Evolutionary conservation across 2,888 invertebrate genomes (phyloP).

Genomic region (Philaethria dido): DNA sequence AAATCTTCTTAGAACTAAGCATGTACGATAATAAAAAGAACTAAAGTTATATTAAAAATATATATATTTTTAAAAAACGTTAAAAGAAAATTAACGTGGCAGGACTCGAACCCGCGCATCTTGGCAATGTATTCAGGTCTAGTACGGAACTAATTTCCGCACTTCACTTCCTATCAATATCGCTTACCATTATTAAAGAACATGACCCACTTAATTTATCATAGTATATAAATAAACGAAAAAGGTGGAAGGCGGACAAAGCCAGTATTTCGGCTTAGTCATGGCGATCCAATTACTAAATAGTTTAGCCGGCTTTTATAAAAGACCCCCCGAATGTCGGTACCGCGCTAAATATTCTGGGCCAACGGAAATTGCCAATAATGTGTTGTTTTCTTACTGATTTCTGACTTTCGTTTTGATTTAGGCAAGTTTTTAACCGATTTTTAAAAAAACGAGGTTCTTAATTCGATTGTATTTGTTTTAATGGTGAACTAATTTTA

Average conservation of each 20-base stretch:
- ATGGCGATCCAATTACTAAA: constrained; percentile 46
- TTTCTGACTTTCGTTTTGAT: constrained; percentile 10
- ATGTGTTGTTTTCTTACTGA: constrained; percentile 32
- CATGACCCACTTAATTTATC: constrained; percentile 26
- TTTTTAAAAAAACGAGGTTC: no score
- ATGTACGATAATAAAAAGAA: no score
- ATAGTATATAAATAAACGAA: constrained; percentile 31
- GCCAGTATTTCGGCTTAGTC: constrained; percentile 42
- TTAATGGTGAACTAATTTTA: no score
- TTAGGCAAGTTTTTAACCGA: not conserved
- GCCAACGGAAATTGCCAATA: constrained; percentile 40
- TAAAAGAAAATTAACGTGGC: no score
- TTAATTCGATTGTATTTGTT: no score
- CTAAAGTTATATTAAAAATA: no score
- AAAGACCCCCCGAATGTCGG: constrained; percentile 31
- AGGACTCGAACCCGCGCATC: no score
- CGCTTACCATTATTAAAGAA: not conserved
- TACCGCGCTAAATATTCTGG: constrained; percentile 39
- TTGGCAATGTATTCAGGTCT: no score
- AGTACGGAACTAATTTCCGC: not conserved
- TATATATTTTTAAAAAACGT: no score
- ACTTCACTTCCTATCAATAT: not conserved
- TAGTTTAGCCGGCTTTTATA: constrained; percentile 43
- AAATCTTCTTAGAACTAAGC: no score
- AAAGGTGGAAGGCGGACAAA: constrained; percentile 39